Conservation (phyloP, 2,113 vertebrate species). For the Protobothrops mucrosquamatus region DNA sequence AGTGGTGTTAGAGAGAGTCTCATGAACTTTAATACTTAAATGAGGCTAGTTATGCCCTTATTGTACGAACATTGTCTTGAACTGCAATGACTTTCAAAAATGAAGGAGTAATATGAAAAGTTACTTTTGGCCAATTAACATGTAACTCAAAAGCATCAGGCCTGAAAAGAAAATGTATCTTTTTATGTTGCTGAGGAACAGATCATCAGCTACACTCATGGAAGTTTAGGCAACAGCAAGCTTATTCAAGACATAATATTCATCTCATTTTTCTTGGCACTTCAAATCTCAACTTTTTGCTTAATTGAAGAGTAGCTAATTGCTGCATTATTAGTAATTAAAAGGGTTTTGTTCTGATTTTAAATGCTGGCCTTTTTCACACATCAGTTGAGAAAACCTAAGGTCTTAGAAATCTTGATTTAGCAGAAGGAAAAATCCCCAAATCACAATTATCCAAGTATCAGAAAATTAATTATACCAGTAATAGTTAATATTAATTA, state of each 20-base stretch:
- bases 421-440: slow-evolving; percentile 35
- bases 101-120: background rate
- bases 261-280: background rate
- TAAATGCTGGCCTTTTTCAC: slow-evolving; percentile 4
- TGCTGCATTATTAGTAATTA: background rate
- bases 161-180: background rate
- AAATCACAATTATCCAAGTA: slow-evolving; percentile 58
- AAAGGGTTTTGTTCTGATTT: slow-evolving; percentile 5
- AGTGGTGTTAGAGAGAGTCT: background rate
- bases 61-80: background rate
- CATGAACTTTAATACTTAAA: background rate
- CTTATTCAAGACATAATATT: background rate
- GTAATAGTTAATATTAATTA: slow-evolving; percentile 33
- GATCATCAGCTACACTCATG: fast-evolving
- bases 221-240: slow-evolving; percentile 6
- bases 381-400: slow-evolving; percentile 15
- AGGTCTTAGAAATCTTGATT: slow-evolving; percentile 28
- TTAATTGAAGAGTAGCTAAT: slow-evolving; percentile 1
- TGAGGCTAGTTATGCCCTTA: background rate
- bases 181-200: background rate
- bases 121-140: background rate
- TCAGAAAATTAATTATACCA: slow-evolving; percentile 53
- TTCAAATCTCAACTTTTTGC: fast-evolving
- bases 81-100: background rate
- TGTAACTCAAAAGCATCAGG: background rate